Evolutionary conservation across 2,888 invertebrate species (phyloP).

Genomic region (Tetropium fuscum): DNA sequence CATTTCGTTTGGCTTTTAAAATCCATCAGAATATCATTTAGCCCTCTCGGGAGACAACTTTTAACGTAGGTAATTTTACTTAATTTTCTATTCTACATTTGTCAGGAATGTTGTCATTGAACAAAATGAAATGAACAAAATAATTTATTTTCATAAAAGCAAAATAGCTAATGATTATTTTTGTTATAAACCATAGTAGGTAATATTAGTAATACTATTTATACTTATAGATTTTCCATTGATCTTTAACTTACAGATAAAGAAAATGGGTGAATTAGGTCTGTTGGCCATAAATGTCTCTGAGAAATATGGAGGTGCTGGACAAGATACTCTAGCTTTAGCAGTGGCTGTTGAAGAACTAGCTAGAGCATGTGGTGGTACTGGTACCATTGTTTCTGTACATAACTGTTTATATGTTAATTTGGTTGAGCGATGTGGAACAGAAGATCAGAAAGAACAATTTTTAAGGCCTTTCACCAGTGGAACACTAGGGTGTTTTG

Average conservation of each 20-base stretch:
- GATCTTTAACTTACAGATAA: slow-evolving; percentile 68
- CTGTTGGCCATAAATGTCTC: slow-evolving; percentile 76
- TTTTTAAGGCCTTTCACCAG: slow-evolving; percentile 73
- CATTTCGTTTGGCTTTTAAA: too few relatives aligned
- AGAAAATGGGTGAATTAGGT: slow-evolving; percentile 77
- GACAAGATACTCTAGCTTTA: slow-evolving; percentile 76
- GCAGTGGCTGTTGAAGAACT: slow-evolving; percentile 84
- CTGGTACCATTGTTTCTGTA: slow-evolving; percentile 81
- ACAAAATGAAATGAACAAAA: too few relatives aligned
- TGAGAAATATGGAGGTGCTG: slow-evolving; percentile 76
- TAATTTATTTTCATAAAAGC: too few relatives aligned
- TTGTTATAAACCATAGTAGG: too few relatives aligned
- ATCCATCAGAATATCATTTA: too few relatives aligned
- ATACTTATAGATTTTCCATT: too few relatives aligned
- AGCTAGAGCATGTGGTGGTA: slow-evolving; percentile 81
- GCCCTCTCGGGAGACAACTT: too few relatives aligned
- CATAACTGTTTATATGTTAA: slow-evolving; percentile 83
- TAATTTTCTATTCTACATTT: too few relatives aligned
- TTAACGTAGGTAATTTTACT: too few relatives aligned
- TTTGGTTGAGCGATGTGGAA: slow-evolving; percentile 76
- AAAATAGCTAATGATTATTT: too few relatives aligned
- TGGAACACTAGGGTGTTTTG: slow-evolving; percentile 82
- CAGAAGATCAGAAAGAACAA: slow-evolving; percentile 73
- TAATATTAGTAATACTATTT: too few relatives aligned
- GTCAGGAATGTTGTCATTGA: too few relatives aligned